Evolutionary conservation across 1,140 invertebrate species (phyloP).

Genomic region (Euura saliciscinereae): DNA sequence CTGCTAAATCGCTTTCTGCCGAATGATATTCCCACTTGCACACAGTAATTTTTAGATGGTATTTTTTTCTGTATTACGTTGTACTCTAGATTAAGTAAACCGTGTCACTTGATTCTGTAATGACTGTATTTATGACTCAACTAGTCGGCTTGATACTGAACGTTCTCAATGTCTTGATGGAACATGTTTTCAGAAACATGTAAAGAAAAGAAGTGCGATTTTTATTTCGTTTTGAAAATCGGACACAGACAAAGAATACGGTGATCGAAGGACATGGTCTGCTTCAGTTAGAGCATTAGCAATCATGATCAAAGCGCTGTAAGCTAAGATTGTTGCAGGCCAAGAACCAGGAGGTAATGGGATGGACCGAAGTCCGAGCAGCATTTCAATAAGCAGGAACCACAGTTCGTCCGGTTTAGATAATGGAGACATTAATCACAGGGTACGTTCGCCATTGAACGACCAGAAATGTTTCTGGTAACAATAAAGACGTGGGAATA

Average conservation of each 20-base stretch:
- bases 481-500: background rate
- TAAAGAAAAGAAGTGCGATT: background rate
- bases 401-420: slow-evolving; percentile 73
- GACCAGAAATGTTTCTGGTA: background rate
- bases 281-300: background rate
- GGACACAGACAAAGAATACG: background rate
- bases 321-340: slow-evolving; percentile 54
- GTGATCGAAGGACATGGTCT: background rate
- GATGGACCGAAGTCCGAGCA: slow-evolving; percentile 82
- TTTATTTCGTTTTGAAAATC: background rate
- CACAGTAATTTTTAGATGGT: too few relatives aligned
- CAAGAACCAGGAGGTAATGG: slow-evolving; percentile 54
- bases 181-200: too few relatives aligned
- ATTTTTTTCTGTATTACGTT: too few relatives aligned
- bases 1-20: too few relatives aligned
- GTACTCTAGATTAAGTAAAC: too few relatives aligned
- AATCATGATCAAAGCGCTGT: slow-evolving; percentile 32
- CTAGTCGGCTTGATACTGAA: too few relatives aligned
- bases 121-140: too few relatives aligned
- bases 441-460: slow-evolving; percentile 31
- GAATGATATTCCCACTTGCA: too few relatives aligned
- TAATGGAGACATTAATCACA: slow-evolving; percentile 73
- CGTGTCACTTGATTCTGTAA: too few relatives aligned
- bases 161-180: too few relatives aligned
- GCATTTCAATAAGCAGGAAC: slow-evolving; percentile 78